phyloP scores from a whole-genome alignment of 2,888 invertebrate species.

The Epistrophe eligans region DNA sequence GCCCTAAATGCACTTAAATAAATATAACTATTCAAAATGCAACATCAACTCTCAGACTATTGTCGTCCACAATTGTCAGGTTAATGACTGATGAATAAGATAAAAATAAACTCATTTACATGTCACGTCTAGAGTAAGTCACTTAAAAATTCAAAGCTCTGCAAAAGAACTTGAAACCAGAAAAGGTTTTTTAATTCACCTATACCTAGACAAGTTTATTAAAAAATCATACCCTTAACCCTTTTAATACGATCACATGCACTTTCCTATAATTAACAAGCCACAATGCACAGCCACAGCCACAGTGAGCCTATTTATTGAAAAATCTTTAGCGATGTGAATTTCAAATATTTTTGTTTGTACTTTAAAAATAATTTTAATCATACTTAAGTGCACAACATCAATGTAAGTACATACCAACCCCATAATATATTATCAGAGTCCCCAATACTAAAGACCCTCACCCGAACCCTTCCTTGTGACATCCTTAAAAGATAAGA shows the following conservation, averaged over 20 bases:
- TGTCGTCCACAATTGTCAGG: too few relatives aligned
- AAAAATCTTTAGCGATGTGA: constrained; percentile 21
- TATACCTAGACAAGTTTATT: too few relatives aligned
- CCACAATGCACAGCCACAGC: not conserved
- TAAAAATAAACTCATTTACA: not conserved
- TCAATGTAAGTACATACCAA: constrained; percentile 28
- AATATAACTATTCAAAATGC: too few relatives aligned
- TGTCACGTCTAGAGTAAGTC: not conserved
- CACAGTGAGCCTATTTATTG: not conserved
- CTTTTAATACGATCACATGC: too few relatives aligned
- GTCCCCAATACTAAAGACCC: not conserved
- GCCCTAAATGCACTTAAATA: too few relatives aligned
- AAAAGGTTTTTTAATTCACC: not conserved
- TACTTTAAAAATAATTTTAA: constrained; percentile 60
- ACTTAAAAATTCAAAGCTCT: not conserved
- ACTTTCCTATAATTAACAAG: not conserved
- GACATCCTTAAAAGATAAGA: constrained; percentile 35
- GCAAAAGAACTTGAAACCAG: not conserved
- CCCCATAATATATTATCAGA: not conserved
- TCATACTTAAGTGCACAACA: constrained; percentile 61
- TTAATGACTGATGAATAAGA: not conserved
- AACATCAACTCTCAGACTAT: not conserved
- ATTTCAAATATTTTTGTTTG: constrained; percentile 39
- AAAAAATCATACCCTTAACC: too few relatives aligned
- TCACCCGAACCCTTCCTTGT: not conserved